Evolutionary conservation across 2,113 vertebrate genomes (phyloP), one percentile per base, ranked within the genome.

Genomic region (Microcebus lehilahytsara): DNA sequence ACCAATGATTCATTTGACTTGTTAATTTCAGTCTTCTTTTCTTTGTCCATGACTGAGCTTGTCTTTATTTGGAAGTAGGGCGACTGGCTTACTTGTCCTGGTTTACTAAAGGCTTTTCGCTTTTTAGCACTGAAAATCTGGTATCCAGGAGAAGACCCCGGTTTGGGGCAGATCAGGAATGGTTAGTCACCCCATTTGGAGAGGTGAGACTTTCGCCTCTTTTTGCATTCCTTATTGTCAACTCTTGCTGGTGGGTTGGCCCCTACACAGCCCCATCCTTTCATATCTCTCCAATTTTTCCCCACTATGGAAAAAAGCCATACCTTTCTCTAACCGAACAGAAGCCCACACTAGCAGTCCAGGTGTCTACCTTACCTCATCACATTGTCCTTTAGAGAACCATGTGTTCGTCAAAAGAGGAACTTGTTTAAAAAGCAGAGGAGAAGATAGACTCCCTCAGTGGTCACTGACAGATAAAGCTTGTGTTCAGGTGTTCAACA

Each of bases 41-140:
- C 32, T 40, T 6, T 53, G n/a, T 30, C 16, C 51, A 5, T 6
- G 32, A 51, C 40, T 6, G 17, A 22, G 2, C 10, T 34, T 60
- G 40, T 60, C 14, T 42, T 62, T 34, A 49, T 67, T 12, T 40
- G 40, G 49, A 77, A 58, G 11, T 3, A 25, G 11, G 23, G 2
- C 60, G n/a, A 11, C 20, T 0, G 4, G 2, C 0, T 34, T 30
- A 27, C 0, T 40, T 22, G 14, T 53, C n/a, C 14, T 4, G 12
- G 11, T 8, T 30, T 81, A 49, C 46, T 3, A 1, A 87, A 51
- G 20, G 62, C 7, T 51, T 69, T 37, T 7, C 0, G 0, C 23
- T 62, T 37, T 64, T 46, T 37, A 37, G 37, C 25, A 1, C 11
- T 11, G 46, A 3, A 58, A 49, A 3, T 16, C 27, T 5, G 9